Conservation (phyloP, 2,888 invertebrate genomes). For the Eupithecia pulchellata region DNA sequence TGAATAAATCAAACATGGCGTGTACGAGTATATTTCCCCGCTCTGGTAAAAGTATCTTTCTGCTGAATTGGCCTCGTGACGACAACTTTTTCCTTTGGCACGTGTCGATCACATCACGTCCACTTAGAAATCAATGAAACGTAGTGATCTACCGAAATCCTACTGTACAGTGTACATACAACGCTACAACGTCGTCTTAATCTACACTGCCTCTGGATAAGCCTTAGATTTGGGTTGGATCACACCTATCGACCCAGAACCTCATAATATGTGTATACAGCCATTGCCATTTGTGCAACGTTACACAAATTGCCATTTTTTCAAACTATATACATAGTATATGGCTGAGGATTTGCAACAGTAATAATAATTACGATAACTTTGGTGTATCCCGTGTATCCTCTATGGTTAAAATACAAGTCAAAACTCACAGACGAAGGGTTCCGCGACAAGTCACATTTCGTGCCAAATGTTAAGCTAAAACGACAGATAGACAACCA, state of each 20-base stretch:
- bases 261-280: too few species aligned
- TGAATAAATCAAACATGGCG: too few species aligned
- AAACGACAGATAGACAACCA: not conserved
- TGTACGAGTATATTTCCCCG: too few species aligned
- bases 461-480: too few species aligned
- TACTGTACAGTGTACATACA: too few species aligned
- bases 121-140: conserved; percentile 1
- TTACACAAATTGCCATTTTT: too few species aligned
- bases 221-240: not conserved
- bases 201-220: conserved; percentile 1
- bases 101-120: not conserved
- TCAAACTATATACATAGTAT: too few species aligned
- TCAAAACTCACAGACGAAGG: not conserved
- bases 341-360: too few species aligned
- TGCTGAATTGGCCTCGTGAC: not conserved
- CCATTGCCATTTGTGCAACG: too few species aligned
- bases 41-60: not conserved
- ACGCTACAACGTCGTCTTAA: conserved; percentile 9
- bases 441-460: not conserved
- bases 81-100: not conserved
- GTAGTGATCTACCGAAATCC: conserved; percentile 3
- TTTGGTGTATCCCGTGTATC: too few species aligned
- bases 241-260: not conserved
- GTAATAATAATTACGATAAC: too few species aligned
- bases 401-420: not conserved